Evolutionary conservation across 2,113 vertebrate genomes (phyloP).

Genomic region (Cyanistes caeruleus): DNA sequence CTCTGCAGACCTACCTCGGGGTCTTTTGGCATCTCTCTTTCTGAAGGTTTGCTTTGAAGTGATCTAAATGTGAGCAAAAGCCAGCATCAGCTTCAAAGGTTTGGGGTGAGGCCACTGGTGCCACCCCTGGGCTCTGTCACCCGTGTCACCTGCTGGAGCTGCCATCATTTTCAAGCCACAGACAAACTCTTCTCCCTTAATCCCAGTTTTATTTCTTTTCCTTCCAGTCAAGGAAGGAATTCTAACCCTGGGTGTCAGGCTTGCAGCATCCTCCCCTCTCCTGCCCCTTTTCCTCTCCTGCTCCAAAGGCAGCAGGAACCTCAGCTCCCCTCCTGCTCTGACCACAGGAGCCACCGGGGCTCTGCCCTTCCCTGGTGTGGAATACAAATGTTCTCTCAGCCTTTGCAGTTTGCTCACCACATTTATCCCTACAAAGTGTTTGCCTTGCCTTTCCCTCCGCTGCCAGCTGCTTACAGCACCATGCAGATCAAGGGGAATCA

Average conservation of each 20-base stretch:
- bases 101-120: not conserved
- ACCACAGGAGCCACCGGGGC: not conserved
- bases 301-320: not conserved
- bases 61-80: not conserved
- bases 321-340: not conserved
- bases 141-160: not conserved
- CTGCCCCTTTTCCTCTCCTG: not conserved
- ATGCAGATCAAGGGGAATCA: not conserved
- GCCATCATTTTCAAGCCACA: not conserved
- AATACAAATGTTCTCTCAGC: not conserved
- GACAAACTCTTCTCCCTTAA: not conserved
- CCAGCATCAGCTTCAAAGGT: not conserved
- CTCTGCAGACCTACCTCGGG: not conserved
- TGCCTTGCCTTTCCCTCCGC: not conserved
- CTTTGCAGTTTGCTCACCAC: not conserved
- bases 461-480: not conserved
- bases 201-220: not conserved
- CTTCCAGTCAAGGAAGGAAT: not conserved
- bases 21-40: not conserved
- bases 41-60: not conserved
- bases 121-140: not conserved
- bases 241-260: not conserved
- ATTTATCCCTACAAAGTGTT: not conserved
- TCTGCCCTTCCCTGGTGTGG: not conserved
- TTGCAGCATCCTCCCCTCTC: not conserved